These are phyloP conservation scores for Nasonia giraulti DNA, from an alignment of 1,140 invertebrate genomes.

Conservation along the genomic window DNA sequence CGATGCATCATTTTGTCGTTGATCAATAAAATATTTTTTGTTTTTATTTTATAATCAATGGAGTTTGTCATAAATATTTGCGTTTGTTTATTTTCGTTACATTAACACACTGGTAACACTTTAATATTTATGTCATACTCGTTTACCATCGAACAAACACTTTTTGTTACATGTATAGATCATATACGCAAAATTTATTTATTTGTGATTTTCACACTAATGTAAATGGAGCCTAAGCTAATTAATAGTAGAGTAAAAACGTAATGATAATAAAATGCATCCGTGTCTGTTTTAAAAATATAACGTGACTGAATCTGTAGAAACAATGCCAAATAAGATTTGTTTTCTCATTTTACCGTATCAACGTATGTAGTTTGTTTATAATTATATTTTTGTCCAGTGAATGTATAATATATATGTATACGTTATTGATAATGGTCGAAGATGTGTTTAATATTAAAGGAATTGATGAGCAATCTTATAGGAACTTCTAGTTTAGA, in stretches of 20 bases:
- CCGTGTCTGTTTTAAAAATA: background rate
- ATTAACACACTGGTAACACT: background rate
- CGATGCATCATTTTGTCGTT: background rate
- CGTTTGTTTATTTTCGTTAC: background rate
- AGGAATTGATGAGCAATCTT: constrained; percentile 35
- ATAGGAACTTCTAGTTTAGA: constrained; percentile 20
- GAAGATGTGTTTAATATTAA: constrained; percentile 24
- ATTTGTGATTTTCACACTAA: background rate
- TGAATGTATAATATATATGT: constrained; percentile 36
- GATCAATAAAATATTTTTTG: background rate
- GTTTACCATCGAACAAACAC: background rate
- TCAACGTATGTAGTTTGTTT: constrained; percentile 17
- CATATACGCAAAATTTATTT: background rate
- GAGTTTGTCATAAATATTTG: background rate
- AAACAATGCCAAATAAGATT: constrained; percentile 42
- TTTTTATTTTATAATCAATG: background rate
- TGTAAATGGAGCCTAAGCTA: background rate
- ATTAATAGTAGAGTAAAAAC: background rate
- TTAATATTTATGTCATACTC: background rate
- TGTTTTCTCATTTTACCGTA: constrained; percentile 23
- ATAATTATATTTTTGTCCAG: constrained; percentile 35
- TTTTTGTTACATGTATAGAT: background rate
- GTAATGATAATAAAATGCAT: constrained; percentile 13
- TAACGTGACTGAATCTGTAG: constrained; percentile 34
- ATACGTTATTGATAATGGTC: background rate